phyloP scores from a whole-genome alignment of 30 jellyfish, hydroid and myxozoan genomes.

The Chironex yamaguchii region DNA sequence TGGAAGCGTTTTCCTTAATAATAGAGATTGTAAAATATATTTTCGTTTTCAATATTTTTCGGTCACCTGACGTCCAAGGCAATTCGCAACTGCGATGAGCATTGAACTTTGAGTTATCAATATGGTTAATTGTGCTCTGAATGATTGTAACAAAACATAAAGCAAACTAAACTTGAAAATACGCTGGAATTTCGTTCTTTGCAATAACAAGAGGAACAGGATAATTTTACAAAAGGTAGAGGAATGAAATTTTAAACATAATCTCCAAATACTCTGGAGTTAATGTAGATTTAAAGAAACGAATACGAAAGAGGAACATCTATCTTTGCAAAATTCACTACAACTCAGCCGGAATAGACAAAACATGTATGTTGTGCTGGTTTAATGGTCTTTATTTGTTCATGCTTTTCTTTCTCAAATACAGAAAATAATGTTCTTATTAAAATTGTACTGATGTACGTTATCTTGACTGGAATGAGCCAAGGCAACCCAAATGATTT shows the following conservation, averaged over 20 bases:
- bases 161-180: constrained; percentile 17
- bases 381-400: neutral
- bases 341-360: neutral
- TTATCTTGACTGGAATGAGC: too few species aligned
- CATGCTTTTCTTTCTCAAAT: too few species aligned
- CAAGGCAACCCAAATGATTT: too few species aligned
- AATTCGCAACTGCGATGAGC: too few species aligned
- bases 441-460: too few species aligned
- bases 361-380: neutral
- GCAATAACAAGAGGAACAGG: neutral
- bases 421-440: too few species aligned
- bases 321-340: constrained; percentile 17
- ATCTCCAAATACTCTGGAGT: constrained; percentile 3
- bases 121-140: constrained; percentile 36
- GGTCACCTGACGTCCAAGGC: too few species aligned
- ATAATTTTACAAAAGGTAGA: constrained; percentile 14
- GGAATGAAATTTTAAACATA: constrained; percentile 44
- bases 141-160: neutral
- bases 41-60: too few species aligned
- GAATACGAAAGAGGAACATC: neutral
- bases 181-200: constrained; percentile 48
- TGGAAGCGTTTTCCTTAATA: too few species aligned
- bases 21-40: too few species aligned
- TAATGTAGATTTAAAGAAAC: constrained; percentile 10
- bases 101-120: too few species aligned